Evolutionary conservation across 2,113 vertebrate species (phyloP).

Genomic region (Falcunculus frontatus): DNA sequence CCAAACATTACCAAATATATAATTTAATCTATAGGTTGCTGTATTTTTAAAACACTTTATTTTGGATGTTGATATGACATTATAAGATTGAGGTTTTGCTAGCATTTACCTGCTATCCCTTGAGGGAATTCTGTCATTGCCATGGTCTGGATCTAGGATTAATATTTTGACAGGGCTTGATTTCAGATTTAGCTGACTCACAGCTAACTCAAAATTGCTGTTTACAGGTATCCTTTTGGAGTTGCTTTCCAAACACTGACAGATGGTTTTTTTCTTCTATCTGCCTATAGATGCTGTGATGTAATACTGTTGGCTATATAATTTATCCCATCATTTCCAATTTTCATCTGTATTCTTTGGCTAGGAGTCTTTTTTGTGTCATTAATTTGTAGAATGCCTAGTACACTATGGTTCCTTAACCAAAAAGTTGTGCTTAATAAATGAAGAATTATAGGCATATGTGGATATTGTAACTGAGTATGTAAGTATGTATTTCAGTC

Average conservation of each 20-base stretch:
- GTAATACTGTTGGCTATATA: neutral
- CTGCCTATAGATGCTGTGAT: neutral
- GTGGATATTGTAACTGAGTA: neutral
- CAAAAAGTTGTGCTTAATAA: neutral
- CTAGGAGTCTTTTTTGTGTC: neutral
- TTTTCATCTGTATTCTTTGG: neutral
- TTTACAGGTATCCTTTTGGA: neutral
- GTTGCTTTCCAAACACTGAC: neutral
- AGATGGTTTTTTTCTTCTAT: neutral
- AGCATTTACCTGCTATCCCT: neutral
- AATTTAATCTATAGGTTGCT: neutral
- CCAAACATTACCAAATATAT: neutral
- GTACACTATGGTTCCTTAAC: neutral
- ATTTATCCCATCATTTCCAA: neutral
- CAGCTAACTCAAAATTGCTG: neutral
- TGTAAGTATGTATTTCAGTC: neutral
- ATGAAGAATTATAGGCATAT: neutral
- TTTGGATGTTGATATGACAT: neutral
- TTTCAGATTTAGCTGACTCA: neutral
- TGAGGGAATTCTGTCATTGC: neutral
- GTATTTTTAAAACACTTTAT: neutral
- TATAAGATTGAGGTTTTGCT: neutral
- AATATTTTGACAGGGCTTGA: neutral
- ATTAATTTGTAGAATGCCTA: neutral
- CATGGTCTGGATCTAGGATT: neutral